These are phyloP conservation scores for Halcyon malimbica DNA, from an alignment of 2,113 vertebrate genomes.

Conservation along the genomic window DNA sequence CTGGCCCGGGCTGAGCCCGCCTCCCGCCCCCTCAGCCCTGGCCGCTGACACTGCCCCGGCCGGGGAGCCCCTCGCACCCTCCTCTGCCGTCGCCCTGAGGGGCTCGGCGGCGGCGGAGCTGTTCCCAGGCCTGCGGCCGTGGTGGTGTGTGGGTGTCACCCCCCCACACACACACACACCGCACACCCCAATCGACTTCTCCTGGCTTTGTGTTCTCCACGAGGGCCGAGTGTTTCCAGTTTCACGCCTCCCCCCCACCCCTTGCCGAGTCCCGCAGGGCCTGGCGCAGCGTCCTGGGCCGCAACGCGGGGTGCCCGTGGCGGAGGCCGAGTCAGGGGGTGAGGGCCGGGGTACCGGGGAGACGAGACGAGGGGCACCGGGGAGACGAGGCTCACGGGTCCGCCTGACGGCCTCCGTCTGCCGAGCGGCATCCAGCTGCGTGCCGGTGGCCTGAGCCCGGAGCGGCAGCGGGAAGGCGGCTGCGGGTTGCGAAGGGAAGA, in stretches of 20 bases:
- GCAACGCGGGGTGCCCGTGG: fast-evolving
- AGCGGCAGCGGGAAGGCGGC: fast-evolving
- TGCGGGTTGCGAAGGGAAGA: background rate
- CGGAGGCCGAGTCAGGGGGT: fast-evolving
- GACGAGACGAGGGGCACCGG: too few species aligned
- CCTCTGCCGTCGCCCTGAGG: too few species aligned
- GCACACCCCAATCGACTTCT: too few species aligned
- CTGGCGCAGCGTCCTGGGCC: background rate
- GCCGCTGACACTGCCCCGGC: too few species aligned
- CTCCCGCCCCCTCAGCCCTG: too few species aligned
- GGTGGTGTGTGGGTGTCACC: too few species aligned
- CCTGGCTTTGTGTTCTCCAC: background rate
- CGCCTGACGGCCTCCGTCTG: background rate
- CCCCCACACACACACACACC: too few species aligned
- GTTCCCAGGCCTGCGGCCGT: too few species aligned
- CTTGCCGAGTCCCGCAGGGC: too few species aligned
- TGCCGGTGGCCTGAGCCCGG: background rate
- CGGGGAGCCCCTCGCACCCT: too few species aligned
- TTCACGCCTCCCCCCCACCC: background rate
- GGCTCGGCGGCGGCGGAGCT: too few species aligned
- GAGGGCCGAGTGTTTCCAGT: background rate
- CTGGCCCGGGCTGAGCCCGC: too few species aligned
- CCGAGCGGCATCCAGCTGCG: fast-evolving
- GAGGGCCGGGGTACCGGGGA: background rate
- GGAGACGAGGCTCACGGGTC: fast-evolving